phyloP scores from a whole-genome alignment of 2,797 vertebrate species.

The Coendou prehensilis region DNA sequence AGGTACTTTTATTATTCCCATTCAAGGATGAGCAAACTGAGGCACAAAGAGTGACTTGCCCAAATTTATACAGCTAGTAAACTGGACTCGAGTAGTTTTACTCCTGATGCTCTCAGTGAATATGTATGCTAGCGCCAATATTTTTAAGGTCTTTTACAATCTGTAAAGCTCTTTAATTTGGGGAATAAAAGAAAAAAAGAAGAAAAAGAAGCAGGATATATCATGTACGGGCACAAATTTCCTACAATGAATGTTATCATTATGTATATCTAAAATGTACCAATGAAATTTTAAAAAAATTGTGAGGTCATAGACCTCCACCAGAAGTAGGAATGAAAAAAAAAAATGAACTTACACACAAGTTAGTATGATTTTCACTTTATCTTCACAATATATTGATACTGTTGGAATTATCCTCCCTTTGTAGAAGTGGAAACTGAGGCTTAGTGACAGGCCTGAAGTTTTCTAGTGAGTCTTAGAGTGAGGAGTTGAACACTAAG shows the following conservation, averaged over 20 bases:
- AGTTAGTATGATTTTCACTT: neutral
- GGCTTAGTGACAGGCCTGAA: neutral
- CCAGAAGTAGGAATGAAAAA: neutral
- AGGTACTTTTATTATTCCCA: neutral
- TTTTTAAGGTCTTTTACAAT: slow-evolving; percentile 20
- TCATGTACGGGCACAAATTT: neutral
- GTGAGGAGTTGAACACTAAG: neutral
- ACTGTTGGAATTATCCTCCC: neutral
- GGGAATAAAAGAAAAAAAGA: neutral
- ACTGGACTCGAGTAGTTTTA: neutral
- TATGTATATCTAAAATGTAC: neutral
- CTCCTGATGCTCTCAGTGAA: neutral
- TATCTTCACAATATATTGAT: slow-evolving; percentile 4
- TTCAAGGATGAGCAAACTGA: neutral
- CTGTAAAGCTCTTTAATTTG: neutral
- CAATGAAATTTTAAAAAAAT: neutral
- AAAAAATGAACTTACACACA: neutral
- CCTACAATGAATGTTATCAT: neutral
- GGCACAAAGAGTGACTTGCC: neutral
- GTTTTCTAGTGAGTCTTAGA: slow-evolving; percentile 3
- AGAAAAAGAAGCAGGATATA: neutral
- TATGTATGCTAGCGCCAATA: neutral
- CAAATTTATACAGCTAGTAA: neutral
- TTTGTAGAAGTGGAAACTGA: slow-evolving; percentile 40
- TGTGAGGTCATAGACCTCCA: neutral